Percentiles rank a stretch among this genome's conserved stretches.
Conservation (phyloP, 2,113 vertebrate genomes). For the Gobiocypris rarus region DNA sequence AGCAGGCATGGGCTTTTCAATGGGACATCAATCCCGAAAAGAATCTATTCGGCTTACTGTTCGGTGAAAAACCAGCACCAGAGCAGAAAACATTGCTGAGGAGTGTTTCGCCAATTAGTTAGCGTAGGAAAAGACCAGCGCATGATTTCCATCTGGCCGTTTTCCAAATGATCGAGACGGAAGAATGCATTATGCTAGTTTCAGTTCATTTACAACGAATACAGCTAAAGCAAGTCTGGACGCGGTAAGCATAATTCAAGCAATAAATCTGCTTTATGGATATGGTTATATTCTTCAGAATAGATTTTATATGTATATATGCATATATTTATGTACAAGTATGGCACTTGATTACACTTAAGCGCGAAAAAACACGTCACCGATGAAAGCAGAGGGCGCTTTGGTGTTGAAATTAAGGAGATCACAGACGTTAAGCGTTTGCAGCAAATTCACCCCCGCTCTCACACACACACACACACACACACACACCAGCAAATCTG, state of each 20-base stretch:
- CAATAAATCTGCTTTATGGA: constrained; percentile 79
- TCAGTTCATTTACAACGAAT: constrained; percentile 77
- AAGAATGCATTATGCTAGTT: constrained; percentile 66
- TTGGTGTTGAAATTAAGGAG: constrained; percentile 81
- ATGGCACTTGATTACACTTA: constrained; percentile 86
- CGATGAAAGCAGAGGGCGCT: constrained; percentile 82
- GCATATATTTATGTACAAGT: constrained; percentile 71
- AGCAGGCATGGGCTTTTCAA: constrained; percentile 49
- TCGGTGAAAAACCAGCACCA: constrained; percentile 79
- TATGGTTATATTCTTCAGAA: constrained; percentile 63
- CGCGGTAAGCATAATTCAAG: constrained; percentile 79
- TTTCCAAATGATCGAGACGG: constrained; percentile 64
- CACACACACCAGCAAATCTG: constrained; percentile 64
- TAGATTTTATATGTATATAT: constrained; percentile 75
- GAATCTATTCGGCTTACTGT: constrained; percentile 60
- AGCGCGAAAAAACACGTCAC: constrained; percentile 73
- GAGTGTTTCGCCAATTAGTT: not conserved
- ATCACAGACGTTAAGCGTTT: constrained; percentile 79
- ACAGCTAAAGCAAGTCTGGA: constrained; percentile 76
- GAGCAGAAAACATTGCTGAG: constrained; percentile 74
- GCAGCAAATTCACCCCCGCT: constrained; percentile 70
- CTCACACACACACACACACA: constrained; percentile 64
- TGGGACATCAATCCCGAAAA: not conserved
- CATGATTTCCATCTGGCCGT: constrained; percentile 52
- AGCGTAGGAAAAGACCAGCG: constrained; percentile 67